Percentiles rank a stretch among this genome's conserved stretches.
phyloP scores from a whole-genome alignment of 1,140 invertebrate genomes.

The Sitophilus oryzae region DNA sequence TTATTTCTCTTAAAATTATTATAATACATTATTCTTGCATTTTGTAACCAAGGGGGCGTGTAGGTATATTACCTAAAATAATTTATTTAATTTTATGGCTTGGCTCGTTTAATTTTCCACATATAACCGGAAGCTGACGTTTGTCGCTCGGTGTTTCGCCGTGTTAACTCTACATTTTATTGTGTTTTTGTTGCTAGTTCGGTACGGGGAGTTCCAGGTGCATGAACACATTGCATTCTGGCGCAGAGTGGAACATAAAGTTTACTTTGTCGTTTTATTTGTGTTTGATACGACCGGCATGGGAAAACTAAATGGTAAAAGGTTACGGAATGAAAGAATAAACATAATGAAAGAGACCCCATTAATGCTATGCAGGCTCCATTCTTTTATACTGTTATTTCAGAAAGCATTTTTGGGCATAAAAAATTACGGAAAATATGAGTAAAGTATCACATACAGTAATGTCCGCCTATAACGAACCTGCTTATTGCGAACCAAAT shows the following conservation, averaged over 20 bases:
- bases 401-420: no score
- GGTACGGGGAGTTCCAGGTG: background rate
- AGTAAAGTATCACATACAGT: no score
- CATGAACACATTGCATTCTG: background rate
- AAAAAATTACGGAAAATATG: no score
- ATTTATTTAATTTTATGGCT: background rate
- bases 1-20: no score
- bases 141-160: background rate
- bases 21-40: no score
- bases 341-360: no score
- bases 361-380: no score
- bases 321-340: no score
- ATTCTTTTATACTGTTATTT: no score
- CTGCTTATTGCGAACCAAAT: no score
- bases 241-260: background rate
- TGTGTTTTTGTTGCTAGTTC: background rate
- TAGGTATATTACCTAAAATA: background rate
- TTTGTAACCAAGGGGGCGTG: background rate
- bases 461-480: no score
- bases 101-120: background rate
- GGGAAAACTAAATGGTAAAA: no score
- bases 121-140: background rate
- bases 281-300: background rate
- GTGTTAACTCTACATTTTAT: background rate
- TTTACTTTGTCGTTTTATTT: background rate